A percentile compares a stretch with the other conserved stretches of the same genome.
These are phyloP conservation scores for Plodia interpunctella DNA, from an alignment of 1,140 invertebrate species.

Conservation along the genomic window DNA sequence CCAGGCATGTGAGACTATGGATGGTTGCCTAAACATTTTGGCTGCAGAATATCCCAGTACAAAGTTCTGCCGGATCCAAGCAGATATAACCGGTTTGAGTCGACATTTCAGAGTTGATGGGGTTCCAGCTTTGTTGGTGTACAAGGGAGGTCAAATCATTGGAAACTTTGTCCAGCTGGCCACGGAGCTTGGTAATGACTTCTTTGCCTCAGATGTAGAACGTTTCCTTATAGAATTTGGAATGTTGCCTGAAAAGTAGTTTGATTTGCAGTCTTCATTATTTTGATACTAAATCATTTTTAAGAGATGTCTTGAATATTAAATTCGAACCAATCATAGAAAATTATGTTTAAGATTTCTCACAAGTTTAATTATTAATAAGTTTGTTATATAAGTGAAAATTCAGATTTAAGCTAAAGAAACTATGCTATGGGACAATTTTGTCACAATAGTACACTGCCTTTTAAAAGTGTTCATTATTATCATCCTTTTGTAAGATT, in stretches of 20 bases:
- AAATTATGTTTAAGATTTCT: too few species aligned
- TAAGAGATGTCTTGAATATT: too few species aligned
- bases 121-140: slow-evolving; percentile 94
- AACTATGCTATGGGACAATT: not conserved
- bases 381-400: too few species aligned
- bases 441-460: not conserved
- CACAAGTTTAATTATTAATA: too few species aligned
- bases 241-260: slow-evolving; percentile 83
- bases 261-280: not conserved
- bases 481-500: not conserved
- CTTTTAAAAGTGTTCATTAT: slow-evolving; percentile 2
- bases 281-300: not conserved
- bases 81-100: slow-evolving; percentile 85
- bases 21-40: slow-evolving; percentile 88
- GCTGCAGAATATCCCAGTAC: slow-evolving; percentile 89
- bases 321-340: too few species aligned
- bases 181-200: slow-evolving; percentile 93
- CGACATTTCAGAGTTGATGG: slow-evolving; percentile 90
- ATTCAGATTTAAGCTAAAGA: too few species aligned
- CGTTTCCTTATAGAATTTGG: slow-evolving; percentile 92
- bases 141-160: slow-evolving; percentile 93
- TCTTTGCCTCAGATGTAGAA: slow-evolving; percentile 93
- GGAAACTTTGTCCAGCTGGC: slow-evolving; percentile 94
- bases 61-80: slow-evolving; percentile 94
- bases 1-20: slow-evolving; percentile 89